phyloP scores from a whole-genome alignment of 2,888 invertebrate species.

The Himalopsyche anomala region DNA sequence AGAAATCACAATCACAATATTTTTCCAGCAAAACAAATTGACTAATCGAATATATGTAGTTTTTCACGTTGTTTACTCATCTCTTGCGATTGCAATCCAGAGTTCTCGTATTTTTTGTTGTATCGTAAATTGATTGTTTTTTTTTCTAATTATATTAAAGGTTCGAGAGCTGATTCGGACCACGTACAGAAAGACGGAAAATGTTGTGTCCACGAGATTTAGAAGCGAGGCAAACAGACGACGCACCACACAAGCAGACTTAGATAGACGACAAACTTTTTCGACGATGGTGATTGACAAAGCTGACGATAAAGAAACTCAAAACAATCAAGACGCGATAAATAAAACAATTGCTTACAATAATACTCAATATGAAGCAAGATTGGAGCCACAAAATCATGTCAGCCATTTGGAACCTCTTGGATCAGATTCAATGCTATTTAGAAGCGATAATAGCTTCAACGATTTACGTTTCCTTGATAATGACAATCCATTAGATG shows the following conservation, averaged over 20 bases:
- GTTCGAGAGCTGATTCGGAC: slow-evolving; percentile 72
- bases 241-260: slow-evolving; percentile 67
- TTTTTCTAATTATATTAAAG: slow-evolving; percentile 67
- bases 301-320: slow-evolving; percentile 70
- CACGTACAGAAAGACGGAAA: slow-evolving; percentile 74
- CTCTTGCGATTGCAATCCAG: no score
- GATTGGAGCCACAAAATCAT: background rate
- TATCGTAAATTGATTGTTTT: background rate
- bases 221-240: slow-evolving; percentile 70
- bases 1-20: no score
- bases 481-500: slow-evolving; percentile 46
- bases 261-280: slow-evolving; percentile 71
- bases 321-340: slow-evolving; percentile 66
- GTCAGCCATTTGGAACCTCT: background rate
- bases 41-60: no score
- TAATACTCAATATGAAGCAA: background rate
- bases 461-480: slow-evolving; percentile 45
- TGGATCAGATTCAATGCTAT: background rate
- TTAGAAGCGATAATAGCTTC: background rate
- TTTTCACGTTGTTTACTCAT: no score
- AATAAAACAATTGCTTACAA: slow-evolving; percentile 21
- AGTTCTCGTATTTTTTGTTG: background rate
- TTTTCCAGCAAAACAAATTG: no score
- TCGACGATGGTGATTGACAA: slow-evolving; percentile 69
- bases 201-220: slow-evolving; percentile 71